Evolutionary conservation across 2,888 invertebrate species (phyloP), one percentile per base, ranked within the genome.

Genomic region (Pollenia angustigena): DNA sequence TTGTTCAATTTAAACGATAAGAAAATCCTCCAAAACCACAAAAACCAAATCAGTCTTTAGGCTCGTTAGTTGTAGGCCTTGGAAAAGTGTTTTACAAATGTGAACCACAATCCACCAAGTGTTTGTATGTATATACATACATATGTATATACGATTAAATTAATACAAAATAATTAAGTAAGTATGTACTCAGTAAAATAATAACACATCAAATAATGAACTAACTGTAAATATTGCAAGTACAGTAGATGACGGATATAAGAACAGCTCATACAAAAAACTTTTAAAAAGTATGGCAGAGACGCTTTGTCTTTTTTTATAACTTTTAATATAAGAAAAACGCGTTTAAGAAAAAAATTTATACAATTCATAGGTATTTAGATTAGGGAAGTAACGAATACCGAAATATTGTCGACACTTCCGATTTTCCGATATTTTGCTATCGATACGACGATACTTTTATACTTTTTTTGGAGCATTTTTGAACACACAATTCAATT

Each of bases 121-220:
- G 64, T 42, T n/a, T 68, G 50, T 14, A 60, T 32, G 32, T n/a
- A n/a, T 68, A 6, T 18, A 64, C 4, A 18, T 42, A 44, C 23
- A 1, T 23, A 23, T n/a, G n/a, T n/a, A n/a, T n/a, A n/a, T n/a
- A n/a, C 54, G 56, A 75, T 75, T 85, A 56, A 56, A 32, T 71
- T 71, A 23, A 81, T 76, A 56, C 54, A 18, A 64, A 66, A 56
- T 3, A 64, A 74, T 79, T 69, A 44, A 79, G 54, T 40, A 85
- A 82, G 52, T 68, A 85, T 79, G 52, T 68, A 52, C 62, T 68
- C 12, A 68, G 74, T 81, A 72, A 56, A 60, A 52, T 48, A 42
- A 16, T 44, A 68, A 40, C 71, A 14, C n/a, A 80, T 50, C 11
- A 54, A 62, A 14, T 50, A 46, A 40, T 79, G 66, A 79, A 58